Base-by-base conservation (phyloP, 2,888 invertebrate genomes). In the Shargacucullia verbasci region DNA sequence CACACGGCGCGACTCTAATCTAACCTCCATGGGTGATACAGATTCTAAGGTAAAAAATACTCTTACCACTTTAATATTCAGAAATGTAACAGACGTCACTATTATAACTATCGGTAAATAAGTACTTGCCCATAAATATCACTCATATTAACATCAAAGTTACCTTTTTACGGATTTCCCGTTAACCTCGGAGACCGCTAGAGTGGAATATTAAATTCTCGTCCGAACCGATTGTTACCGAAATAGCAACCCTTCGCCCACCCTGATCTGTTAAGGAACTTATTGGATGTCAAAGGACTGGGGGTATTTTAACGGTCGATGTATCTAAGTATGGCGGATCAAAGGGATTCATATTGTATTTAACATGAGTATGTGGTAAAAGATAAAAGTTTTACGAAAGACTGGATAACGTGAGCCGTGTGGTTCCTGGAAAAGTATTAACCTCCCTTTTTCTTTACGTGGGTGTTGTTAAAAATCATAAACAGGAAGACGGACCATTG, bases 191-290 rank as follows among this genome's bases (percentile, higher is more conserved):
- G 9, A 14, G 33, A 37, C 46, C 53, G 43, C 48, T 59, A 67
- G 49, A 69, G 54, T 35, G 49, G 64, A 68, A 68, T 68, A 68
- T 67, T 70, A 67, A 70, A 67, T 67, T 67, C 69, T 53, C 49
- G 64, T 38, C 56, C 49, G 38, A 34, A 20, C 34, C 61, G 41
- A 43, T 66, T 71, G 67, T 66, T 45, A 49, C 71, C 62, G 25
- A 58, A 71, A 70, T 71, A 66, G 71, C 48, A 56, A 20, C 60
- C 66, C 41, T 34, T 46, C n/a, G 33, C 46, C 56, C 47, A 54
- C 46, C 45, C 52, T 20, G 29, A 15, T 48, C 54, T 44, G 33
- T 58, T 34, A 40, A 47, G 34, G 25, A 45, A 48, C 50, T 65
- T 70, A 66, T 70, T 70, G 61, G 40, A 66, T 61, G 58, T 66